Conservation (phyloP, 2,113 vertebrate genomes). For the Neotoma lepida region DNA sequence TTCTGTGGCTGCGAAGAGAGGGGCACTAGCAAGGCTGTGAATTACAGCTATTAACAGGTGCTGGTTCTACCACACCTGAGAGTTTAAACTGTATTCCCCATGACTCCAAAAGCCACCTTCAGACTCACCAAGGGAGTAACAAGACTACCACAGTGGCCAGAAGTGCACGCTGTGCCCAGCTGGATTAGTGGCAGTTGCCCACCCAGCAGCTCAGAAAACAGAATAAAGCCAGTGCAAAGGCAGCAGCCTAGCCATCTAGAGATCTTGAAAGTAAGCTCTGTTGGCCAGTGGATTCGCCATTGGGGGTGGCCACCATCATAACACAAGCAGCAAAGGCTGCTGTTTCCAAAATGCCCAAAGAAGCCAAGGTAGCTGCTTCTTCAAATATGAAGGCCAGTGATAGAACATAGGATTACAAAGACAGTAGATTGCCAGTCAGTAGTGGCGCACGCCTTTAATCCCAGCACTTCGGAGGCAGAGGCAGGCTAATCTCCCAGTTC, state of each 20-base stretch:
- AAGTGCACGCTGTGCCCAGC: not conserved
- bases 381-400: not conserved
- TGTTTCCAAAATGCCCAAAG: not conserved
- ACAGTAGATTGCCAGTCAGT: not conserved
- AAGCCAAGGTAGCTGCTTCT: not conserved
- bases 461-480: not conserved
- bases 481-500: not conserved
- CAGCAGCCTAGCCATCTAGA: not conserved
- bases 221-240: not conserved
- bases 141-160: not conserved
- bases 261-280: not conserved
- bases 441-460: not conserved
- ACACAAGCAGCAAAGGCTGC: not conserved
- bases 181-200: not conserved
- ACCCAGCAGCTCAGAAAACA: not conserved
- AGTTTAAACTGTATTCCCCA: not conserved
- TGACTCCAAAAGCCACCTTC: not conserved
- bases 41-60: not conserved
- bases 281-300: not conserved
- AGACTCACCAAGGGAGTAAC: not conserved
- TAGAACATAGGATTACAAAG: not conserved
- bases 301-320: not conserved
- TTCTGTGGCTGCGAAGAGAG: not conserved
- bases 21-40: not conserved
- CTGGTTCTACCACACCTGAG: too few relatives aligned